phyloP scores from a whole-genome alignment of 2,888 invertebrate species.

The Baccha elongata region DNA sequence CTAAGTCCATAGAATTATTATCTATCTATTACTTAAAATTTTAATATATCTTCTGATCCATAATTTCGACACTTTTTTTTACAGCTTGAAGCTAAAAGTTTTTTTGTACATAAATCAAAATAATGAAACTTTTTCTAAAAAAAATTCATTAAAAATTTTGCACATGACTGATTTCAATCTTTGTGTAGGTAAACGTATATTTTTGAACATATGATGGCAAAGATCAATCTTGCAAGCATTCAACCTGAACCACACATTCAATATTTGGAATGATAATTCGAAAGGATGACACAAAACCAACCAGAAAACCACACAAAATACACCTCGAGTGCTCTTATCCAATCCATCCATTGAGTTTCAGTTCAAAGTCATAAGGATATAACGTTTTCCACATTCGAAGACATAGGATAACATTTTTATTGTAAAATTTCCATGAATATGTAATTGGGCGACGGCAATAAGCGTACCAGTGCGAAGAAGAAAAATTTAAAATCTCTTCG shows the following conservation, averaged over 20 bases:
- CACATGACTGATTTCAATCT: conserved; percentile 50
- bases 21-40: no score
- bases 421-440: conserved; percentile 65
- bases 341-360: neutral
- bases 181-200: conserved; percentile 18
- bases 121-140: neutral
- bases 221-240: conserved; percentile 48
- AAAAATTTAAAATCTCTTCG: conserved; percentile 65
- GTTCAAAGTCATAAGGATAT: conserved; percentile 6
- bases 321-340: neutral
- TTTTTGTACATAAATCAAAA: no score
- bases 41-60: no score
- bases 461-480: conserved; percentile 51
- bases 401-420: conserved; percentile 60
- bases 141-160: neutral
- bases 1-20: no score
- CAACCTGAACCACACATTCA: conserved; percentile 1
- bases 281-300: conserved; percentile 45
- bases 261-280: conserved; percentile 35
- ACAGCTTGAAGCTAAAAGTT: no score
- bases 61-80: no score
- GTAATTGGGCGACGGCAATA: conserved; percentile 62
- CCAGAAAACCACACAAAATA: conserved; percentile 36
- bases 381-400: conserved; percentile 50
- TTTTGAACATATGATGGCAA: neutral